Base-by-base conservation (phyloP, 2,797 vertebrate genomes). In the Mormyrus proboscirostris region DNA sequence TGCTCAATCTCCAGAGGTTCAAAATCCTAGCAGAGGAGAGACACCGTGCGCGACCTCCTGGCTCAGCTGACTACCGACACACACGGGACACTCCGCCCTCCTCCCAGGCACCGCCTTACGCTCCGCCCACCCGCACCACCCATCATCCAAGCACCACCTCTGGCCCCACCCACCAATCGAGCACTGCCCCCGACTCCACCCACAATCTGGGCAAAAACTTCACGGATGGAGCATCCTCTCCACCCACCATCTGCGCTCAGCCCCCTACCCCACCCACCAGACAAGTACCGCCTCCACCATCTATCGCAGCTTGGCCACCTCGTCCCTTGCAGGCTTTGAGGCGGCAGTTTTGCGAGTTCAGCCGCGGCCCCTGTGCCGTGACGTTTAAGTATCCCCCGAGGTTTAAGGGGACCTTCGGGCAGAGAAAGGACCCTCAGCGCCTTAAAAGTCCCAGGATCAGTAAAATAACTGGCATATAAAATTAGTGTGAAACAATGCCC, bases 21-120 rank as follows among this genome's bases (percentile, higher is more conserved):
- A 92, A 91, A 92, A 93, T 93, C 91, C 92, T 92, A 92, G 91
- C 90, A 92, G 90, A 90, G 93, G 92, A 93, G 90, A 91, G 88
- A 90, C 10, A 90, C 33, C 89, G 49, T 86, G 59, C 89, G 8
- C 84, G 49, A 62, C 8, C 41, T 87, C 84, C 47, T 76, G 41
- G n/a, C 84, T 85, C 89, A 89, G 89, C 89, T 87, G 89, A 89
- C 89, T 89, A 47, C 47, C 44, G 59, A 53, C 89, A 86, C 83
- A 73, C 47, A n/a, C 83, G 62, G 49, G 57, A 14, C 19, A 62
- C 86, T 65, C 86, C 86, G 55, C 86, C 86, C 53, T 38, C 55
- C n/a, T n/a, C 16, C 7, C 38, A 6, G 55, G 38, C 55, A 9
- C 86, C 86, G 29, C 86, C 86, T 47, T 55, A 14, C 10, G 16